Conservation (phyloP, 2,888 invertebrate species). For the Elegia similella region DNA sequence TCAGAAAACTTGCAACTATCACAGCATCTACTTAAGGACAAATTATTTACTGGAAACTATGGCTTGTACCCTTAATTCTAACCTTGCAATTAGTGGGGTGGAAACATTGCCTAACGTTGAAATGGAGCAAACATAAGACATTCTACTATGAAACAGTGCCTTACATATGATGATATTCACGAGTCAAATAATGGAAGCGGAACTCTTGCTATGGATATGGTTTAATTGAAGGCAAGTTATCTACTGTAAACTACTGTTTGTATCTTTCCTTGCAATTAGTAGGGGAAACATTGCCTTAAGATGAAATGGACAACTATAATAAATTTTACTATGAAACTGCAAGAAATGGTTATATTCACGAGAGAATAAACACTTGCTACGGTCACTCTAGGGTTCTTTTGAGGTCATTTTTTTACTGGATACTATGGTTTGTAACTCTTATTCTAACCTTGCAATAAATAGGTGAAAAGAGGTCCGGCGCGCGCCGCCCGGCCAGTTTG, state of each 20-base stretch:
- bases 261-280: background rate
- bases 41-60: background rate
- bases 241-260: constrained; percentile 22
- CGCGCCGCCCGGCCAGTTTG: no score
- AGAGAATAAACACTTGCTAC: constrained; percentile 7
- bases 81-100: background rate
- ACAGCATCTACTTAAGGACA: background rate
- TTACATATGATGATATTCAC: no score
- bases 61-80: background rate
- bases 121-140: no score
- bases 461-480: no score
- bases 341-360: background rate
- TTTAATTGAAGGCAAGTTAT: constrained; percentile 19
- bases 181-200: no score
- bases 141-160: no score
- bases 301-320: background rate
- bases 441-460: constrained; percentile 8
- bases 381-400: constrained; percentile 22
- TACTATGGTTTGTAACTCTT: constrained; percentile 25
- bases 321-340: background rate
- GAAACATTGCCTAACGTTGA: no score
- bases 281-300: background rate
- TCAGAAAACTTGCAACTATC: no score
- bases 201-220: background rate
- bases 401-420: constrained; percentile 16